These are phyloP conservation scores for Drosophila repleta DNA, from an alignment of 1,140 invertebrate genomes.

Conservation along the genomic window DNA sequence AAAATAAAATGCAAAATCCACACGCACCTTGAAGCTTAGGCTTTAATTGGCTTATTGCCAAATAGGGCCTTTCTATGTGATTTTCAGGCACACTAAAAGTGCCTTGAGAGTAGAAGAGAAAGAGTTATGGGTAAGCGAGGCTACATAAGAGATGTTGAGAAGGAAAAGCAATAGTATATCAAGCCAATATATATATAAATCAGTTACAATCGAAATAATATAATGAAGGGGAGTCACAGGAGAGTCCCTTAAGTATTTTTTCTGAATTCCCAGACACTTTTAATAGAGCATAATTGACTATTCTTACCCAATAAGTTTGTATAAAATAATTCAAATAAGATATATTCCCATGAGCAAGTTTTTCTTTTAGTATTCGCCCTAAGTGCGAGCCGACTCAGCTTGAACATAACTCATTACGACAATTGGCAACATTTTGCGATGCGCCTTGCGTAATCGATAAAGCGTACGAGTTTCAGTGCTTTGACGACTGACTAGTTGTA, in stretches of 20 bases:
- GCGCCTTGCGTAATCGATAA: conserved; percentile 42
- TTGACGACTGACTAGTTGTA: conserved; percentile 49
- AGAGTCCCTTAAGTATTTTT: too few species aligned
- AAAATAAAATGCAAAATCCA: neutral
- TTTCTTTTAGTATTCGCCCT: conserved; percentile 20
- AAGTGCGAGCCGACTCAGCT: conserved; percentile 10
- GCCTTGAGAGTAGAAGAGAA: too few species aligned
- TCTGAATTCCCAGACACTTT: too few species aligned
- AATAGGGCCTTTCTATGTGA: neutral
- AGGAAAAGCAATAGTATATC: too few species aligned
- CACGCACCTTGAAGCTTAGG: neutral
- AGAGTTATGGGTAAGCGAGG: too few species aligned
- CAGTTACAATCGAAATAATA: too few species aligned
- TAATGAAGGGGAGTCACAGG: too few species aligned
- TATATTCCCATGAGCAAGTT: neutral
- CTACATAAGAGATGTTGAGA: too few species aligned
- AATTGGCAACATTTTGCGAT: conserved; percentile 15
- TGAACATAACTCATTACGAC: conserved; percentile 14
- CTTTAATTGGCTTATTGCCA: neutral
- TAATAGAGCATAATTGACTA: too few species aligned
- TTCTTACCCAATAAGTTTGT: too few species aligned
- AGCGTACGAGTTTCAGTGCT: conserved; percentile 46
- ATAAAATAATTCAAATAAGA: too few species aligned
- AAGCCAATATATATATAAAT: too few species aligned
- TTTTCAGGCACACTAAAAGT: neutral